Evolutionary conservation across 2,797 vertebrate genomes (phyloP).

Genomic region (Helarctos malayanus): DNA sequence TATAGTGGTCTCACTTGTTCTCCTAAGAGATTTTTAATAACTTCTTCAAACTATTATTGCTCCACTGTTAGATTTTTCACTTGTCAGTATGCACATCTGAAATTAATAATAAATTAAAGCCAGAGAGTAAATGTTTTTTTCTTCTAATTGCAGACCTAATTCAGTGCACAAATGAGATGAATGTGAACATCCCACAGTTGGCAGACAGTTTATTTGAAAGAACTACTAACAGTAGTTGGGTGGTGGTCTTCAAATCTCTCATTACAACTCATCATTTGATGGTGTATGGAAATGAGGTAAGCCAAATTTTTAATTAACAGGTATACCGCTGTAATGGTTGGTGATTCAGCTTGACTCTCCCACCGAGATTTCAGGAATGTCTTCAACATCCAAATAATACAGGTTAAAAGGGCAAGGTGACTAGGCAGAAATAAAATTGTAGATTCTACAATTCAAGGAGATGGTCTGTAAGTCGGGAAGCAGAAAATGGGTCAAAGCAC

Average conservation of each 20-base stretch:
- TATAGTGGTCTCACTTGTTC: neutral
- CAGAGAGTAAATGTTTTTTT: slow-evolving; percentile 59
- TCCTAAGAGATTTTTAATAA: slow-evolving; percentile 37
- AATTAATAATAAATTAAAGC: slow-evolving; percentile 67
- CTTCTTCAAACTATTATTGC: slow-evolving; percentile 8
- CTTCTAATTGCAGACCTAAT: slow-evolving; percentile 91
- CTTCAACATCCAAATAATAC: neutral
- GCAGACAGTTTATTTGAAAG: slow-evolving; percentile 93
- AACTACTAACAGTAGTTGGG: slow-evolving; percentile 93
- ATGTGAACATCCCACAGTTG: slow-evolving; percentile 93
- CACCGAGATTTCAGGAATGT: slow-evolving; percentile 14
- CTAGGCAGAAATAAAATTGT: slow-evolving; percentile 16
- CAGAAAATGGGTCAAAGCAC: neutral
- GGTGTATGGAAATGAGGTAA: slow-evolving; percentile 94
- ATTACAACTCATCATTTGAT: slow-evolving; percentile 93
- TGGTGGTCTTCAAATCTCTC: slow-evolving; percentile 93
- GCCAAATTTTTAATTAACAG: slow-evolving; percentile 58
- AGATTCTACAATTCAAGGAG: slow-evolving; percentile 1
- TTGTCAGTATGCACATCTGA: neutral
- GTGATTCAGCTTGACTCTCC: slow-evolving; percentile 30
- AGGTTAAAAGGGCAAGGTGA: slow-evolving; percentile 20
- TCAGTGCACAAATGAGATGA: slow-evolving; percentile 94
- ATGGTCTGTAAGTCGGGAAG: slow-evolving; percentile 5
- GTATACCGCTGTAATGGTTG: neutral
- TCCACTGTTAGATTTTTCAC: neutral